Percentiles rank a stretch among this genome's conserved stretches.
These are phyloP conservation scores for Cuniculus paca DNA, from an alignment of 2,797 vertebrate species.

Conservation along the genomic window DNA sequence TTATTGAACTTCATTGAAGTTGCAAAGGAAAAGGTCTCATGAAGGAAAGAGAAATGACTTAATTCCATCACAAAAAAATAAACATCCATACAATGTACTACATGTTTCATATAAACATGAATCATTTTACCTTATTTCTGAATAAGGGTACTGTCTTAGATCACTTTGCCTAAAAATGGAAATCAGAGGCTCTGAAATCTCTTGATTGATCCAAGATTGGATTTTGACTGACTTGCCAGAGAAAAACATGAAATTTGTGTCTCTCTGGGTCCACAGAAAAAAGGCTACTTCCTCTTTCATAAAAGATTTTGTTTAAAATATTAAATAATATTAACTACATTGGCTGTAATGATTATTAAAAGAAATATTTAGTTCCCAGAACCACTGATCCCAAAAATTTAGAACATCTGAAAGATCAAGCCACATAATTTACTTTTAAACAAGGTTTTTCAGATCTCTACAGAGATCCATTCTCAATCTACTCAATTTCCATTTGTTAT, in stretches of 20 bases:
- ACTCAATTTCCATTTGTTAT: not conserved
- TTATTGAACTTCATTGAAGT: slow-evolving; percentile 25
- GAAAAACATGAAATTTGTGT: slow-evolving; percentile 57
- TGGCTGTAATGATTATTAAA: slow-evolving; percentile 3
- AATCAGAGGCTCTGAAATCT: slow-evolving; percentile 16
- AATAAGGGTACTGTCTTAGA: not conserved
- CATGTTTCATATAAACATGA: slow-evolving; percentile 22
- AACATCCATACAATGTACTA: not conserved
- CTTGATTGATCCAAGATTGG: not conserved
- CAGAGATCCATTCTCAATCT: not conserved
- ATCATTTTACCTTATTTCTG: slow-evolving; percentile 8
- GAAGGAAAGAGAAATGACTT: slow-evolving; percentile 14
- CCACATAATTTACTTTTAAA: not conserved
- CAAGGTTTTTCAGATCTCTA: not conserved
- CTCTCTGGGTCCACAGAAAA: not conserved
- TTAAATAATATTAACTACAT: not conserved
- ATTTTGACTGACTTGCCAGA: slow-evolving; percentile 41
- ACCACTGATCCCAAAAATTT: not conserved
- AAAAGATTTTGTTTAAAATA: slow-evolving; percentile 40
- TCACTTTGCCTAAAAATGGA: slow-evolving; percentile 7
- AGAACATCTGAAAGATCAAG: not conserved
- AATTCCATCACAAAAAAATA: slow-evolving; percentile 46
- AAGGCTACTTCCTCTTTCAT: not conserved
- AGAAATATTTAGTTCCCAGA: slow-evolving; percentile 49
- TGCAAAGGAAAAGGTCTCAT: slow-evolving; percentile 38